phyloP scores from a whole-genome alignment of 92 coral and sea anemone species.

The Meandrina meandrites region DNA sequence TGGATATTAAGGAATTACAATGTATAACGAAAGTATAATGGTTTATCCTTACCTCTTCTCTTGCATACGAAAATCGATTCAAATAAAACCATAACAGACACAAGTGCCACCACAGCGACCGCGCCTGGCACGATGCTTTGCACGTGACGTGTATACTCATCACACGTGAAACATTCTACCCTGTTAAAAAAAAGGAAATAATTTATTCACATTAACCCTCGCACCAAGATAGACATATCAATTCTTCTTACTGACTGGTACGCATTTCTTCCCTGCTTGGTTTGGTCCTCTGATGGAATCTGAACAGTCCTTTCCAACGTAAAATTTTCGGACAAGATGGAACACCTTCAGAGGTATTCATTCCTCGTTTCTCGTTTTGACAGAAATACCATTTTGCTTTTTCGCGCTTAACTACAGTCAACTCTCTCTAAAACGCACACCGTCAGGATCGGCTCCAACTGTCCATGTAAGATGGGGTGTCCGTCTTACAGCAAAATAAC shows the following conservation, averaged over 20 bases:
- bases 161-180: slow-evolving; percentile 43
- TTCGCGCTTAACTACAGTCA: too few species aligned
- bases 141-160: slow-evolving; percentile 70
- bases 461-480: too few species aligned
- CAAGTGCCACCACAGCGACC: slow-evolving; percentile 65
- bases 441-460: too few species aligned
- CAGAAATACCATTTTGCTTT: too few species aligned
- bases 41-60: slow-evolving; percentile 51
- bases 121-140: slow-evolving; percentile 84
- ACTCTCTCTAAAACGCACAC: too few species aligned
- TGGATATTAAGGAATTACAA: background rate
- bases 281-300: too few species aligned
- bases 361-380: too few species aligned
- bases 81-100: slow-evolving; percentile 69
- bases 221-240: background rate
- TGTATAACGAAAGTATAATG: background rate
- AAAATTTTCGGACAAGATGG: too few species aligned
- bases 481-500: too few species aligned
- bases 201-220: background rate
- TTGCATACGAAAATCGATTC: slow-evolving; percentile 73
- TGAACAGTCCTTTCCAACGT: too few species aligned
- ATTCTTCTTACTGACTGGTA: background rate
- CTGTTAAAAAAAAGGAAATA: slow-evolving; percentile 4
- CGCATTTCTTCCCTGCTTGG: background rate
- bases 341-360: too few species aligned